Evolutionary conservation across 2,797 vertebrate genomes (phyloP).

Genomic region (Sarcophilus harrisii): DNA sequence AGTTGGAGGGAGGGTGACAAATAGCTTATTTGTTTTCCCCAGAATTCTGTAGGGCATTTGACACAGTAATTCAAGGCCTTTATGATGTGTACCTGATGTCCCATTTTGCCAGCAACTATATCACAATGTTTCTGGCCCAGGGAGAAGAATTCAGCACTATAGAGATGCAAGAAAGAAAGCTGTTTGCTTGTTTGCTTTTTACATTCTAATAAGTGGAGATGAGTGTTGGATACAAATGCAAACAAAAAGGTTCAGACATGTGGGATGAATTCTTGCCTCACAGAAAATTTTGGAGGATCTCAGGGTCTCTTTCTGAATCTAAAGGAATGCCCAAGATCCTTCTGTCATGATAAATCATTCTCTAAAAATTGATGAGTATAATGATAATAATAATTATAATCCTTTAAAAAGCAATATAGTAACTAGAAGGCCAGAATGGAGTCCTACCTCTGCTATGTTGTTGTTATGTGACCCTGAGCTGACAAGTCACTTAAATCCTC

Average conservation of each 20-base stretch:
- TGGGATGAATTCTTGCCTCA: background rate
- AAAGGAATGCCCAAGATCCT: background rate
- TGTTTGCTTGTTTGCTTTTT: background rate
- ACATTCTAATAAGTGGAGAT: background rate
- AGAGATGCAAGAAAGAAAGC: background rate
- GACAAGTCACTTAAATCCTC: background rate
- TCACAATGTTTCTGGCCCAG: slow-evolving; percentile 2
- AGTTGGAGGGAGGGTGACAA: background rate
- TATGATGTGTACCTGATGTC: background rate
- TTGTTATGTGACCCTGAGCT: background rate
- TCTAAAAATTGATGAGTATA: background rate
- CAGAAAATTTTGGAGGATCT: background rate
- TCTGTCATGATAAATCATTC: background rate
- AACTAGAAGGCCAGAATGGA: background rate
- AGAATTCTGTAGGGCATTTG: slow-evolving; percentile 5
- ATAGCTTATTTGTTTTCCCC: slow-evolving; percentile 13
- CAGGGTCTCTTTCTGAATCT: background rate
- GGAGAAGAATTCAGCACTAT: background rate
- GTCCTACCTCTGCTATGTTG: background rate
- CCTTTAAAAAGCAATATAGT: background rate
- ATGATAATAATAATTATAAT: background rate
- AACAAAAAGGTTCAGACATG: background rate
- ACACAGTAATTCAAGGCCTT: background rate
- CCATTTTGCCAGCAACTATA: slow-evolving; percentile 6
- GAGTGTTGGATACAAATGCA: background rate